These are phyloP conservation scores for Coreius guichenoti DNA, from an alignment of 2,797 vertebrate species.

Conservation along the genomic window DNA sequence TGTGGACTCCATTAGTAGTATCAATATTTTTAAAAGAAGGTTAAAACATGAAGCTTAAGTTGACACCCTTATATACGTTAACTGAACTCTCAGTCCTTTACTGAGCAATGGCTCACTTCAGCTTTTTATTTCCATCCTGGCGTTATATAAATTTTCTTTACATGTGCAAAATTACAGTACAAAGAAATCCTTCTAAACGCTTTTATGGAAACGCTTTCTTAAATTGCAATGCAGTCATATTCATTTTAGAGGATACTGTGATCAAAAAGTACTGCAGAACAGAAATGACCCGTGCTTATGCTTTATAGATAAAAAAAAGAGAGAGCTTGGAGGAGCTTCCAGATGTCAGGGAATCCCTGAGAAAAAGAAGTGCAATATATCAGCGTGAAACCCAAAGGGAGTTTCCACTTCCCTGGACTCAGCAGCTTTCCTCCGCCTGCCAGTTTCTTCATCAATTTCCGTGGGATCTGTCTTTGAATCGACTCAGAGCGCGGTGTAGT, in stretches of 20 bases:
- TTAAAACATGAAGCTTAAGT: too few species aligned
- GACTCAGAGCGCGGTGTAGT: neutral
- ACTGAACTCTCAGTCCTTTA: too few species aligned
- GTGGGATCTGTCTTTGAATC: conserved; percentile 11
- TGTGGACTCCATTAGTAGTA: too few species aligned
- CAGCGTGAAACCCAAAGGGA: conserved; percentile 71
- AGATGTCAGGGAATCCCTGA: conserved; percentile 73
- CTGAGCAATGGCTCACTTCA: neutral
- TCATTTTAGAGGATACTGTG: neutral
- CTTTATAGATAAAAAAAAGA: conserved; percentile 27
- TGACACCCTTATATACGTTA: too few species aligned
- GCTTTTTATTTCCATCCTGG: neutral
- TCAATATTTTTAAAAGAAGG: too few species aligned
- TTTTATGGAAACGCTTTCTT: neutral
- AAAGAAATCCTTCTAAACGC: neutral
- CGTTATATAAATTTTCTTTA: neutral
- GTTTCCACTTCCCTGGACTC: conserved; percentile 63
- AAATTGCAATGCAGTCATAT: neutral
- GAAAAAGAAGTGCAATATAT: conserved; percentile 71
- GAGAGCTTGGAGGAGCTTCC: conserved; percentile 65
- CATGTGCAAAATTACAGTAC: neutral
- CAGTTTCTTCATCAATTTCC: conserved; percentile 8
- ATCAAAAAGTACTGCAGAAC: neutral
- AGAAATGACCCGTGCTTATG: neutral
- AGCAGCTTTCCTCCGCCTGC: conserved; percentile 62